phyloP scores from a whole-genome alignment of 2,888 invertebrate genomes.

The Drosophila eohydei region DNA sequence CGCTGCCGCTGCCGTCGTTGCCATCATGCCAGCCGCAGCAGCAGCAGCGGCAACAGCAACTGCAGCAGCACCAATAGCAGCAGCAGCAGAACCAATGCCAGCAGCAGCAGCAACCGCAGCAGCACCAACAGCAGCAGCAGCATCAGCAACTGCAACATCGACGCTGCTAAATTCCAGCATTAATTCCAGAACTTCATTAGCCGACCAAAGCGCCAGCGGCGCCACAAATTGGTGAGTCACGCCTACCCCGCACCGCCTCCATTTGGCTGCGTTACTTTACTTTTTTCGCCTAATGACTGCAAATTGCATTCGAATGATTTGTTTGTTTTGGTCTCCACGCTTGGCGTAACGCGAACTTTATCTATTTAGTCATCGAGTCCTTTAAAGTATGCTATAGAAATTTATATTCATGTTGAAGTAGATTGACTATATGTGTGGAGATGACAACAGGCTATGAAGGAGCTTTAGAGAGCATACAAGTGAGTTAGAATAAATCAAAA shows the following conservation, averaged over 20 bases:
- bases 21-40: slow-evolving; percentile 35
- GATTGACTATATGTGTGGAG: neutral
- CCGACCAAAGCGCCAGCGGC: slow-evolving; percentile 56
- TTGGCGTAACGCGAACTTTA: neutral
- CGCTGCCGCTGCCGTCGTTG: slow-evolving; percentile 22
- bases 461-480: neutral
- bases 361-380: neutral
- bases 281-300: slow-evolving; percentile 50
- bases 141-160: slow-evolving; percentile 48
- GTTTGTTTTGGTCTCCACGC: slow-evolving; percentile 14
- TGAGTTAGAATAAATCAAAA: neutral
- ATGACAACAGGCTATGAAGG: neutral
- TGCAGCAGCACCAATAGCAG: slow-evolving; percentile 28
- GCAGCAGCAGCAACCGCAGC: slow-evolving; percentile 46
- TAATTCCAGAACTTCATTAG: slow-evolving; percentile 81
- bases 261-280: slow-evolving; percentile 5
- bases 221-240: slow-evolving; percentile 53
- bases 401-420: neutral
- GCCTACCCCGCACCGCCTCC: neutral
- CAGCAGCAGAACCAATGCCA: slow-evolving; percentile 28
- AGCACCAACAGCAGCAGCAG: slow-evolving; percentile 39
- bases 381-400: slow-evolving; percentile 24
- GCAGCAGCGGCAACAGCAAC: slow-evolving; percentile 41
- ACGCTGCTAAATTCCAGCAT: slow-evolving; percentile 70
- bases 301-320: slow-evolving; percentile 63